phyloP scores from a whole-genome alignment of 2,888 invertebrate species.

The Hipparchia sbordonii region DNA sequence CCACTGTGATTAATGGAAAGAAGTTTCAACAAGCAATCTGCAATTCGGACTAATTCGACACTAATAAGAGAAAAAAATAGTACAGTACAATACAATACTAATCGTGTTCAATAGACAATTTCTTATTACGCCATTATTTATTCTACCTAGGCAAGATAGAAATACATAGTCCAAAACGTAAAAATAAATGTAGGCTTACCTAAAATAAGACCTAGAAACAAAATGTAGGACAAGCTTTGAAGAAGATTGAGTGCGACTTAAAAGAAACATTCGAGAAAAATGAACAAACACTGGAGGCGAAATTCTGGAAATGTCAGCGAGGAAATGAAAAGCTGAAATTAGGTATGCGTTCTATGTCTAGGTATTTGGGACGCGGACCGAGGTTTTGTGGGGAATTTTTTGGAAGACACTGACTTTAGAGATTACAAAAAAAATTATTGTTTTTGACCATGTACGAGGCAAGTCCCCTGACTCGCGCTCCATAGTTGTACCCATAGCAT shows the following conservation, averaged over 20 bases:
- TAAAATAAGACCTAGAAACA: constrained; percentile 17
- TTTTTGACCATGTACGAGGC: too few species aligned
- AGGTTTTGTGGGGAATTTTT: background rate
- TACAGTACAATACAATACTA: too few species aligned
- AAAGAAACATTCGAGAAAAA: constrained; percentile 13
- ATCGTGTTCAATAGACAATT: too few species aligned
- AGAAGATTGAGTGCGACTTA: constrained; percentile 3
- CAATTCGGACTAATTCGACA: too few species aligned
- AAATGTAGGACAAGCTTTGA: constrained; percentile 24
- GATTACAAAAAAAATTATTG: too few species aligned
- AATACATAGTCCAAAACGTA: background rate
- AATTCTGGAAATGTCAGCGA: constrained; percentile 19
- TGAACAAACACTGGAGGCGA: constrained; percentile 8
- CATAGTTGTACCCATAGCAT: too few species aligned
- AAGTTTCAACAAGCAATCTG: too few species aligned
- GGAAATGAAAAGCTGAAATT: constrained; percentile 29
- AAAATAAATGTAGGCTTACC: background rate
- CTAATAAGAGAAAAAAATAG: too few species aligned
- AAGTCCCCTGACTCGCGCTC: too few species aligned
- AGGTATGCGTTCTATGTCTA: constrained; percentile 29
- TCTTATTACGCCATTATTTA: too few species aligned
- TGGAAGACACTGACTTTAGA: background rate
- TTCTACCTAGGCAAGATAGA: background rate
- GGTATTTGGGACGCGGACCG: constrained; percentile 3
- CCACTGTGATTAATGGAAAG: too few species aligned